A percentile compares a stretch with the other conserved stretches of the same genome.
Conservation (phyloP, 2,113 vertebrate genomes). For the Nettapus auritus region DNA sequence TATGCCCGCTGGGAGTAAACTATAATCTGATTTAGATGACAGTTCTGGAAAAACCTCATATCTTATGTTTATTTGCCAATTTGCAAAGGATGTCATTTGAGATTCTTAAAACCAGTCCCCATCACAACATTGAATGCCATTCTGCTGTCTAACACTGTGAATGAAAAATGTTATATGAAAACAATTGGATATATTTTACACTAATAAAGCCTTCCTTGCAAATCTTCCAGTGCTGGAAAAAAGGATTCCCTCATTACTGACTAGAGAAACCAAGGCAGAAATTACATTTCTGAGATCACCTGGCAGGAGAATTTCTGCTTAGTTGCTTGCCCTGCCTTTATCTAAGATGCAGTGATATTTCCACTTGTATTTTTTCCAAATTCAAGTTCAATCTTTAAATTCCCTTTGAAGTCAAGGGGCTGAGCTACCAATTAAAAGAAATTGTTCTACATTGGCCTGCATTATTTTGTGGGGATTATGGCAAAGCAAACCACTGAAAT, state of each 20-base stretch:
- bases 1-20: neutral
- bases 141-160: neutral
- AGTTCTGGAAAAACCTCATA: neutral
- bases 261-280: neutral
- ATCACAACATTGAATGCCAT: neutral
- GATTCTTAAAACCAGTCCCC: neutral
- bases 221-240: neutral
- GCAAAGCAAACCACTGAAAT: neutral
- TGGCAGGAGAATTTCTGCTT: neutral
- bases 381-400: neutral
- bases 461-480: neutral
- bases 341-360: neutral
- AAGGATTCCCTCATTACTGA: neutral
- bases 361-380: neutral
- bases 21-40: neutral
- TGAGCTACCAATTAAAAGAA: conserved; percentile 16
- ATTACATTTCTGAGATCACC: neutral
- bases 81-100: neutral
- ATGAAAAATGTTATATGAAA: neutral
- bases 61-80: neutral
- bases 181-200: neutral
- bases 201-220: neutral
- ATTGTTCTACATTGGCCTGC: neutral
- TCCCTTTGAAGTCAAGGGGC: neutral
- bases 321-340: neutral